These are phyloP conservation scores for Hippopotamyrus pictus DNA, from an alignment of 2,797 vertebrate genomes.

Conservation along the genomic window DNA sequence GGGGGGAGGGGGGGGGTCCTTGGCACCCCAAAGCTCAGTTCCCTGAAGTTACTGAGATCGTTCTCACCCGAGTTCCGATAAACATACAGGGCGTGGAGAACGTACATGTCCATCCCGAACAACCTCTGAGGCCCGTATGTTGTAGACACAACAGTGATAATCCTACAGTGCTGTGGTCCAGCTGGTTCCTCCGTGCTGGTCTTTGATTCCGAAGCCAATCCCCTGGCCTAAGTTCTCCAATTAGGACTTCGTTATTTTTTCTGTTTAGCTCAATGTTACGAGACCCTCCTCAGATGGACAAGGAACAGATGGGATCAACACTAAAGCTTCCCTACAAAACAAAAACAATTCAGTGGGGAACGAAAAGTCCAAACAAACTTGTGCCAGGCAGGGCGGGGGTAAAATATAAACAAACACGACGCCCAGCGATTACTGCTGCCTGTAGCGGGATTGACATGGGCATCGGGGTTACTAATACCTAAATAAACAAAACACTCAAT, in stretches of 20 bases:
- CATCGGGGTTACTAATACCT: background rate
- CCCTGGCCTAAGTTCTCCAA: background rate
- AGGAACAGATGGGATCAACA: background rate
- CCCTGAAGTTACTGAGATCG: background rate
- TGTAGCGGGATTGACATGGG: background rate
- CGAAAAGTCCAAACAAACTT: background rate
- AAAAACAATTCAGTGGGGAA: background rate
- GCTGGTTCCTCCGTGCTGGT: background rate
- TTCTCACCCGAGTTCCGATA: background rate
- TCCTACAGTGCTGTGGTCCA: background rate
- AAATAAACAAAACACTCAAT: background rate
- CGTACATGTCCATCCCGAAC: background rate
- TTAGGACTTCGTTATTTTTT: background rate
- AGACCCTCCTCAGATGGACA: background rate
- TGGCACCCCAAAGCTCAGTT: background rate
- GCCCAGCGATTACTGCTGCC: background rate
- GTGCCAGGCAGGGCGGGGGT: background rate
- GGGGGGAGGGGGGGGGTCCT: background rate
- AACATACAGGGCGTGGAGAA: background rate
- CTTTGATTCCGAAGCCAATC: background rate
- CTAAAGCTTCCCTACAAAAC: background rate
- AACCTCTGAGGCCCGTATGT: too few relatives aligned
- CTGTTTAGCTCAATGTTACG: background rate
- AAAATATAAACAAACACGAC: background rate
- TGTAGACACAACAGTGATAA: constrained; percentile 1